These are phyloP conservation scores for Ochropleura leucogaster DNA, from an alignment of 2,888 invertebrate species.

Conservation along the genomic window DNA sequence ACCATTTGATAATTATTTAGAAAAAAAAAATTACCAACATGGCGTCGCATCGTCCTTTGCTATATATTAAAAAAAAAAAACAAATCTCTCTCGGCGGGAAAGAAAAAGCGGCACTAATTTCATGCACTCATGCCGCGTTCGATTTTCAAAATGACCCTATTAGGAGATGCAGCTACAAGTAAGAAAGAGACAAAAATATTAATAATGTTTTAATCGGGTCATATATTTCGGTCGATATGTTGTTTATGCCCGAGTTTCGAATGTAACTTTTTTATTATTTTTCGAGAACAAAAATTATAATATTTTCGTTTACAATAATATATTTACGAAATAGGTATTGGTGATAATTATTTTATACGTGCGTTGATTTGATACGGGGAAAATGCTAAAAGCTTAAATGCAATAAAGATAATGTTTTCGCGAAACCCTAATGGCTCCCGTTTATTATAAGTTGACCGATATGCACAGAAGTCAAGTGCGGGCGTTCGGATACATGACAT, in stretches of 20 bases:
- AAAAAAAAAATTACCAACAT: conserved; percentile 83
- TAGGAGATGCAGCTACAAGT: conserved; percentile 65
- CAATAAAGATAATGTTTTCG: conserved; percentile 43
- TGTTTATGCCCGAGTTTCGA: conserved; percentile 76
- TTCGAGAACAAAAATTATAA: conserved; percentile 56
- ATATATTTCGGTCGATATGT: conserved; percentile 86
- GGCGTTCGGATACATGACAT: neutral
- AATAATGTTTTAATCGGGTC: conserved; percentile 89
- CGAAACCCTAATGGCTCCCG: conserved; percentile 29
- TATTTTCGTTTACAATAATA: conserved; percentile 62
- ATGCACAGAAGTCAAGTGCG: conserved; percentile 18
- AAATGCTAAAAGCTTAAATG: conserved; percentile 19
- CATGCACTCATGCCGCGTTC: conserved; percentile 86
- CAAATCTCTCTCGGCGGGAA: conserved; percentile 85
- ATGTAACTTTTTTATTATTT: conserved; percentile 63
- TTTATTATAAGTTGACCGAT: conserved; percentile 9
- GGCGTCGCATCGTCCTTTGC: conserved; percentile 86
- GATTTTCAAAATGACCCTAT: conserved; percentile 84
- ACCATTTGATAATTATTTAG: conserved; percentile 62
- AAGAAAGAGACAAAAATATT: conserved; percentile 71
- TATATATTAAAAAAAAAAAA: conserved; percentile 76
- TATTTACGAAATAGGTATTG: conserved; percentile 58
- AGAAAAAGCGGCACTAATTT: conserved; percentile 89
- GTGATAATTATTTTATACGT: conserved; percentile 57
- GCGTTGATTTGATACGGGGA: conserved; percentile 30